A percentile compares a stretch with the other conserved stretches of the same genome.
Conservation (phyloP, 2,797 vertebrate species). For the Xenopus petersii region DNA sequence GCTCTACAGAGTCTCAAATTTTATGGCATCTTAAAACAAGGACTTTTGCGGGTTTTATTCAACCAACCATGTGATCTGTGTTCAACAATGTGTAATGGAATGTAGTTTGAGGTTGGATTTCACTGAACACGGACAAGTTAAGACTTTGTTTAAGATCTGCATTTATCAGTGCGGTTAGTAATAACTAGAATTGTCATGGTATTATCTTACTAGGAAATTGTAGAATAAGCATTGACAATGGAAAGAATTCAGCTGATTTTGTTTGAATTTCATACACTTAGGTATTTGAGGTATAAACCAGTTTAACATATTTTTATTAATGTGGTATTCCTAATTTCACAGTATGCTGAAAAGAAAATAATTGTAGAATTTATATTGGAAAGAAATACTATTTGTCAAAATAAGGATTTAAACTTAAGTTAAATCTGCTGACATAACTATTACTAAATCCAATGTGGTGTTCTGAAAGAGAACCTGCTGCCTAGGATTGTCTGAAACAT, state of each 20-base stretch:
- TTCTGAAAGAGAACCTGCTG: too few relatives aligned
- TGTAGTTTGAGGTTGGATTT: constrained; percentile 12
- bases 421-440: constrained; percentile 24
- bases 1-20: neutral
- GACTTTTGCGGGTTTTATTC: constrained; percentile 6
- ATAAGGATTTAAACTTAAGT: constrained; percentile 9
- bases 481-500: too few relatives aligned
- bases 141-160: constrained; percentile 14
- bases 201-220: constrained; percentile 19
- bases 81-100: constrained; percentile 30
- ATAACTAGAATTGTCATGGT: constrained; percentile 8
- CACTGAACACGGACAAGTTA: constrained; percentile 19
- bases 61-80: constrained; percentile 12
- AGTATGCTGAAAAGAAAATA: constrained; percentile 36
- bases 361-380: constrained; percentile 26
- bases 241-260: constrained; percentile 17
- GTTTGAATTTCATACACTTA: constrained; percentile 22
- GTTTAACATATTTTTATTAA: constrained; percentile 27
- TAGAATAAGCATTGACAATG: constrained; percentile 33
- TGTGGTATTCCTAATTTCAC: constrained; percentile 45
- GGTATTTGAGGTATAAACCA: constrained; percentile 18
- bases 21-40: neutral
- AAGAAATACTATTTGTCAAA: constrained; percentile 15
- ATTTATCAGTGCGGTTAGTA: constrained; percentile 21
- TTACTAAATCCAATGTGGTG: constrained; percentile 5